phyloP scores from a whole-genome alignment of 2,797 vertebrate genomes.

The Cirrhinus molitorella region DNA sequence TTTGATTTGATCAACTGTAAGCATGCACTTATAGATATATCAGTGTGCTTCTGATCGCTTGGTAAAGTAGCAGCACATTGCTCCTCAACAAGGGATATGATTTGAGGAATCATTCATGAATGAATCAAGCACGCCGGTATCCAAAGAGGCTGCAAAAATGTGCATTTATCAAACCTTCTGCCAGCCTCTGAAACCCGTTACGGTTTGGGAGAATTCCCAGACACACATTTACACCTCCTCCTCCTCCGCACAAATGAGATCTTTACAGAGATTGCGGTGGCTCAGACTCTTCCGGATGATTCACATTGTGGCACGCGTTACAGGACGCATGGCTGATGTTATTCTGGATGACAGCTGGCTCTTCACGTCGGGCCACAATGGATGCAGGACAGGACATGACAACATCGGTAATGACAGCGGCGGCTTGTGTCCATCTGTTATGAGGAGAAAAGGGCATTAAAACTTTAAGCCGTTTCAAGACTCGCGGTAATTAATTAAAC shows the following conservation, averaged over 20 bases:
- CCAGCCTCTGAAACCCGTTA: not conserved
- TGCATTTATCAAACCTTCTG: not conserved
- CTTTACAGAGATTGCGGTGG: conserved; percentile 46
- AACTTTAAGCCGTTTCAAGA: conserved; percentile 1
- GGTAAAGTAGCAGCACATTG: not conserved
- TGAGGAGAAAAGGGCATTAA: conserved; percentile 32
- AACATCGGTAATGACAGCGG: conserved; percentile 24
- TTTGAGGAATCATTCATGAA: not conserved
- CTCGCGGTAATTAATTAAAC: conserved; percentile 32
- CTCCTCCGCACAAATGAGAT: conserved; percentile 20
- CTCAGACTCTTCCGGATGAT: conserved; percentile 25
- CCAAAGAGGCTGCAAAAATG: not conserved
- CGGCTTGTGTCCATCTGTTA: not conserved
- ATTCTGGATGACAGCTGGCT: conserved; percentile 43
- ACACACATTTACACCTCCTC: conserved; percentile 17
- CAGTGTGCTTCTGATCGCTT: not conserved
- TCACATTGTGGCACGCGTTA: conserved; percentile 14
- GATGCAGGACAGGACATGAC: conserved; percentile 21
- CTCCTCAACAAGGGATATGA: not conserved
- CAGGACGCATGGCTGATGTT: conserved; percentile 26
- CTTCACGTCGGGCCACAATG: conserved; percentile 7
- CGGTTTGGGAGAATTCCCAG: conserved; percentile 11
- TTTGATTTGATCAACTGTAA: not conserved
- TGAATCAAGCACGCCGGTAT: not conserved
- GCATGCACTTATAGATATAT: not conserved